A percentile compares a stretch with the other conserved stretches of the same genome.
Evolutionary conservation across 2,797 vertebrate species (phyloP).

Genomic region (Fringilla coelebs): DNA sequence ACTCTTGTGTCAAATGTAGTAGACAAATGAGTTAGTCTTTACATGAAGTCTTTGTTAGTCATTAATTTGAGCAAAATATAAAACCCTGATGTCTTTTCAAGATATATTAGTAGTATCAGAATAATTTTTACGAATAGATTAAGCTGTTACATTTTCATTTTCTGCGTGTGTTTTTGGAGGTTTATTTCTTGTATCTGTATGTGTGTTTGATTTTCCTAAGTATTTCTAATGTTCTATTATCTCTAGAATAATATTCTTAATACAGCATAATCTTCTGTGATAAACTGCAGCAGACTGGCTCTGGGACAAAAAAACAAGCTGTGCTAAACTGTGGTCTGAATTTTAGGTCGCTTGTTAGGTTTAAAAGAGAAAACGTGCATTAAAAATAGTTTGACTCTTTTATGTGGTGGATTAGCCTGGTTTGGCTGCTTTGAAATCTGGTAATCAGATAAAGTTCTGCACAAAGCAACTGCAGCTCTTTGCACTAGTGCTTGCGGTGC

Average conservation of each 20-base stretch:
- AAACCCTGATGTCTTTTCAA: not conserved
- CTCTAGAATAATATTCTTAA: slow-evolving; percentile 21
- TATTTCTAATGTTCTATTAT: not conserved
- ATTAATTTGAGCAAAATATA: slow-evolving; percentile 26
- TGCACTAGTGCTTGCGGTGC: slow-evolving; percentile 13
- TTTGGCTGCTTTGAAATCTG: slow-evolving; percentile 73
- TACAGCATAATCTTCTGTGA: not conserved
- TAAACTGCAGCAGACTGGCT: not conserved
- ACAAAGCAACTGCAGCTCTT: slow-evolving; percentile 60
- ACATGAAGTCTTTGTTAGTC: not conserved
- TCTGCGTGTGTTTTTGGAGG: not conserved
- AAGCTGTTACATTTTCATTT: not conserved
- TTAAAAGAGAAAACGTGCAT: slow-evolving; percentile 43
- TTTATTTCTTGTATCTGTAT: not conserved
- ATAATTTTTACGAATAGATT: not conserved
- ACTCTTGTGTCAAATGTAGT: not conserved
- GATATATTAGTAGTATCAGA: not conserved
- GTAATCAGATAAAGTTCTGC: slow-evolving; percentile 69
- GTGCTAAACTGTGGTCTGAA: not conserved
- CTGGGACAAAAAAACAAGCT: not conserved
- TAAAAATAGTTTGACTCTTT: slow-evolving; percentile 60
- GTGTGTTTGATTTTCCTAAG: not conserved
- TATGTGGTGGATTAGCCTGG: slow-evolving; percentile 58
- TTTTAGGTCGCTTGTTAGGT: slow-evolving; percentile 1
- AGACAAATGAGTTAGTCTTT: not conserved